phyloP scores from a whole-genome alignment of 2,888 invertebrate species.

The Harpagoxenus sublaevis region DNA sequence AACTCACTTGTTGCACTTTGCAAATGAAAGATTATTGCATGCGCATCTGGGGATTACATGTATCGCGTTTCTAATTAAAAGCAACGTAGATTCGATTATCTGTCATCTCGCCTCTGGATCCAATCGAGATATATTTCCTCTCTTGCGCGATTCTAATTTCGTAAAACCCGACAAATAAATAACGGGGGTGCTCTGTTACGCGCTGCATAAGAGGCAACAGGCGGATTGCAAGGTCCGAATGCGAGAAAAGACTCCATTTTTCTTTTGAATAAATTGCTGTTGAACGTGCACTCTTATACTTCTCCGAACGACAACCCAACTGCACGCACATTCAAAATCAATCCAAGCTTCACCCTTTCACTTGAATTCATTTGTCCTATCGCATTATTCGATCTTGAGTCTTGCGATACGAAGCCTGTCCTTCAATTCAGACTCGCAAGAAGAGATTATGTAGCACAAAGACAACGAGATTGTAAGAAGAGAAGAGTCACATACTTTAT shows the following conservation, averaged over 20 bases:
- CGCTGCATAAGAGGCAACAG: not conserved
- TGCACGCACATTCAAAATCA: constrained; percentile 59
- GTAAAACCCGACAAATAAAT: not conserved
- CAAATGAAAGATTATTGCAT: constrained; percentile 38
- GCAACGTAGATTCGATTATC: not conserved
- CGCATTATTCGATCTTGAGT: not conserved
- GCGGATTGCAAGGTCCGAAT: not conserved
- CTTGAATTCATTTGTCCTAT: constrained; percentile 30
- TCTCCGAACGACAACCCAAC: constrained; percentile 39
- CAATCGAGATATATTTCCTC: not conserved
- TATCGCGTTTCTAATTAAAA: constrained; percentile 14
- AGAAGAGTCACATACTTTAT: not conserved
- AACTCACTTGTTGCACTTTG: constrained; percentile 49
- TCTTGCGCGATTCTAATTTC: not conserved
- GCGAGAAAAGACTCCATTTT: constrained; percentile 33
- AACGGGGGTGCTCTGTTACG: not conserved
- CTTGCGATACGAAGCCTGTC: not conserved
- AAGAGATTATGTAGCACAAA: not conserved
- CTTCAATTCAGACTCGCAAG: not conserved
- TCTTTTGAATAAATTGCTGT: constrained; percentile 38
- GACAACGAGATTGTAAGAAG: not conserved
- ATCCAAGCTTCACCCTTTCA: constrained; percentile 55
- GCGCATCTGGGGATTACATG: not conserved
- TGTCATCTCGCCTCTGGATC: not conserved
- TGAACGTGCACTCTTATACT: constrained; percentile 31